These are phyloP conservation scores for Entomobrya multifasciata DNA, from an alignment of 2,888 invertebrate genomes.

Conservation along the genomic window DNA sequence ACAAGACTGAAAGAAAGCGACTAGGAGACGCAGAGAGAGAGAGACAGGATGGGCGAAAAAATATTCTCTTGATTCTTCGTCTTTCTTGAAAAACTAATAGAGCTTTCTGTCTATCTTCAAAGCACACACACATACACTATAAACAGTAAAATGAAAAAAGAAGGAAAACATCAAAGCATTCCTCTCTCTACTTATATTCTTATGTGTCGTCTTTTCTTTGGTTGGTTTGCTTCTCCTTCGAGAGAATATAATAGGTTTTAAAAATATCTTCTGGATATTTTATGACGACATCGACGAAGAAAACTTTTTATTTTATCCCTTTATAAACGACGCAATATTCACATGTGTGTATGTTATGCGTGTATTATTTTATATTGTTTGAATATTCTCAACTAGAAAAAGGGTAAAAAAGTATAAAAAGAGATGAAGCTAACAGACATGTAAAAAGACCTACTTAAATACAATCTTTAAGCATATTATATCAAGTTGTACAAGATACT, in stretches of 20 bases:
- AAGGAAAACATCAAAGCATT: slow-evolving; percentile 24
- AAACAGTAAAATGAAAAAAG: too few relatives aligned
- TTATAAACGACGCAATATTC: slow-evolving; percentile 21
- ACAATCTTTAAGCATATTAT: too few relatives aligned
- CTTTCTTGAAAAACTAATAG: slow-evolving; percentile 38
- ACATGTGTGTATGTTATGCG: slow-evolving; percentile 4
- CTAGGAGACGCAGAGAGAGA: background rate
- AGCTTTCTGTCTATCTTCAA: slow-evolving; percentile 28
- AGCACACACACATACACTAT: background rate
- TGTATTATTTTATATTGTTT: background rate
- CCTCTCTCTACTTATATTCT: background rate
- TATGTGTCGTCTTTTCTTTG: too few relatives aligned
- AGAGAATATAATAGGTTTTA: slow-evolving; percentile 1
- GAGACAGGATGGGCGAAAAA: background rate
- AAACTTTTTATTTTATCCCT: too few relatives aligned
- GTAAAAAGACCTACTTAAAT: too few relatives aligned
- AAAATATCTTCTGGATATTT: background rate
- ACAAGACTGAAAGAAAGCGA: background rate
- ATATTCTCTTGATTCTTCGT: slow-evolving; percentile 14
- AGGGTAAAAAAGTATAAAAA: background rate
- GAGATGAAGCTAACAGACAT: too few relatives aligned
- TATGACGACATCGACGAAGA: too few relatives aligned
- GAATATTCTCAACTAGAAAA: slow-evolving; percentile 26
- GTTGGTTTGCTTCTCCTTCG: too few relatives aligned
- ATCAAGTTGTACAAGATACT: too few relatives aligned